Conservation (phyloP, 2,113 vertebrate genomes). For the Glaucidium brasilianum region DNA sequence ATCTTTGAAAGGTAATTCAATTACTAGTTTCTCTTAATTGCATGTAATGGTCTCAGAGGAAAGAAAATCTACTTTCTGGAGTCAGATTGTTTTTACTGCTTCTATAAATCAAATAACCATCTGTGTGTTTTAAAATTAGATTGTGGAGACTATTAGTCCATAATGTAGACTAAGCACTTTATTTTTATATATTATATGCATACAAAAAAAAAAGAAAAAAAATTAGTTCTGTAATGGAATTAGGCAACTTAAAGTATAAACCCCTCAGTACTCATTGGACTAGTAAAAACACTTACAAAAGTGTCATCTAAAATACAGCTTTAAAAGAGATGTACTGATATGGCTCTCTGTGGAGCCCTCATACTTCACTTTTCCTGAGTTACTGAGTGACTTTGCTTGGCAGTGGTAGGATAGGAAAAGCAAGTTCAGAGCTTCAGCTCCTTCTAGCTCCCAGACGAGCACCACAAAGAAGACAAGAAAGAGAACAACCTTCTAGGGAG, state of each 20-base stretch:
- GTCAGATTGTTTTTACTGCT: constrained; percentile 49
- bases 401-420: background rate
- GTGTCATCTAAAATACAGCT: background rate
- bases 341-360: background rate
- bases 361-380: background rate
- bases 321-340: background rate
- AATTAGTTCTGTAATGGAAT: constrained; percentile 7
- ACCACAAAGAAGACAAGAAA: background rate
- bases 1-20: constrained; percentile 19
- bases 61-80: constrained; percentile 53
- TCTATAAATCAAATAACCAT: constrained; percentile 65
- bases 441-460: background rate
- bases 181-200: constrained; percentile 10
- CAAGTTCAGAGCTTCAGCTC: background rate
- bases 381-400: background rate
- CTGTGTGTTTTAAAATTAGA: constrained; percentile 57
- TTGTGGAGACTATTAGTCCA: constrained; percentile 42
- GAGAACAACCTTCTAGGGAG: background rate
- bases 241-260: background rate
- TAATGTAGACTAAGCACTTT: constrained; percentile 54
- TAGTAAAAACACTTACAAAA: background rate
- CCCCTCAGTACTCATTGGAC: background rate
- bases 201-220: background rate
- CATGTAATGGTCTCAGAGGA: constrained; percentile 28
- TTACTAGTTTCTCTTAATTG: constrained; percentile 50